These are phyloP conservation scores for Microctenopoma stevenorrisi DNA, from an alignment of 2,797 vertebrate species.

Conservation along the genomic window DNA sequence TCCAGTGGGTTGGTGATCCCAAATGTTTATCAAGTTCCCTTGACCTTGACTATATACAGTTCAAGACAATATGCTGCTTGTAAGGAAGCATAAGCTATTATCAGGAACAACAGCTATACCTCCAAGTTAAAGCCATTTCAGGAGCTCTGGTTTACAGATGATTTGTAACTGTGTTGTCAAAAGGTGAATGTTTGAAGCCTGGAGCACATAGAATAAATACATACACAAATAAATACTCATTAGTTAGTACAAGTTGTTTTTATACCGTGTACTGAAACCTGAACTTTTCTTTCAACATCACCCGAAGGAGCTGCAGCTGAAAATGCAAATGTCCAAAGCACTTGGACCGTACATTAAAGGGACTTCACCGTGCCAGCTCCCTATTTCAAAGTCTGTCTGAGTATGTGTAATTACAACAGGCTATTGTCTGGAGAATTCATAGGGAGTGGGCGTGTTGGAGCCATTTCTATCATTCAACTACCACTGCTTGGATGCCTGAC, in stretches of 20 bases:
- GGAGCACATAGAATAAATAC: not conserved
- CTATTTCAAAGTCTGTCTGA: too few relatives aligned
- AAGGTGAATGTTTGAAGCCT: not conserved
- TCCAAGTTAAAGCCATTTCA: not conserved
- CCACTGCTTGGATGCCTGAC: too few relatives aligned
- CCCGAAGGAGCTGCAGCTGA: too few relatives aligned
- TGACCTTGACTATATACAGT: slow-evolving; percentile 62
- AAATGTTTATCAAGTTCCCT: slow-evolving; percentile 48
- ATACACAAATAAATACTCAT: too few relatives aligned
- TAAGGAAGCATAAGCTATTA: slow-evolving; percentile 12
- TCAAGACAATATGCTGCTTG: slow-evolving; percentile 8
- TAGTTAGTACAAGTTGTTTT: not conserved
- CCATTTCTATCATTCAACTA: too few relatives aligned
- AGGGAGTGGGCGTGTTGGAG: too few relatives aligned
- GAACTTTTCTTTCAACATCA: too few relatives aligned
- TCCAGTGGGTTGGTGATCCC: slow-evolving; percentile 50
- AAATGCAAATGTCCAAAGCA: too few relatives aligned
- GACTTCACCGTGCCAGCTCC: too few relatives aligned
- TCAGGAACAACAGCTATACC: not conserved
- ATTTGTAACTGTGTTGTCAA: not conserved
- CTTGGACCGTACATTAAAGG: too few relatives aligned
- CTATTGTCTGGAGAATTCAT: too few relatives aligned
- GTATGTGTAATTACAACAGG: too few relatives aligned
- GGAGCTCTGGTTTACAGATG: not conserved
- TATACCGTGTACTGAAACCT: not conserved